Evolutionary conservation across 2,113 vertebrate genomes (phyloP), one percentile per base, ranked within the genome.

Genomic region (Agapornis roseicollis): DNA sequence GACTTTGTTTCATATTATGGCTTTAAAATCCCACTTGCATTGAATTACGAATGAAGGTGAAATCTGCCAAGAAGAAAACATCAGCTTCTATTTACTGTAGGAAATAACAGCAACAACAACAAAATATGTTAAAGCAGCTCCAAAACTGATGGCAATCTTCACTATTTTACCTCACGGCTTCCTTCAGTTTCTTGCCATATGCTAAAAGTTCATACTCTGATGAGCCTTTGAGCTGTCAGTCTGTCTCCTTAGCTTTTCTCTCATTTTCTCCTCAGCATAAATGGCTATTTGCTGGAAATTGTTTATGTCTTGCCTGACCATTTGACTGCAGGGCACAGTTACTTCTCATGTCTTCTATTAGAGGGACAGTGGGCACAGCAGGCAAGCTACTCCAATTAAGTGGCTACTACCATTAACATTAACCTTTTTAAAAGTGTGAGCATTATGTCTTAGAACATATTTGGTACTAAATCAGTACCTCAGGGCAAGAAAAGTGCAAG

Each of bases 181-280:
- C 42, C 68, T 88, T 77, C 66, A 83, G 50, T 46, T 88, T 88
- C 66, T 77, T 85, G 64, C 83, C 84, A 89, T 95, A 95, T 92
- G 92, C 50, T 92, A 60, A 50, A 73, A 89, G 92, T 91, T 95
- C 55, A 58, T 92, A 76, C 68, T 89, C 39, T 90, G 92, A 74
- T 91, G 81, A 95, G 93, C 80, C 96, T 97, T 95, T 94, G 74
- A 97, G 97, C 95, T 97, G 90, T 94, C 93, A 96, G 84, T 91
- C 96, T 80, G 77, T 93, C 96, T 96, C 37, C 66, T 22, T 73
- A 70, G 74, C 31, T 60, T 97, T 89, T 83, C 60, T 88, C 88
- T 82, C 85, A 56, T 94, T 96, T 94, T 93, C 56, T 72, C 24
- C 76, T 50, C 46, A 44, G 78, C 90, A 88, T 80, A 93, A 97